Evolutionary conservation across 2,113 vertebrate species (phyloP), one percentile per base, ranked within the genome.

Genomic region (Cinclus mexicanus): DNA sequence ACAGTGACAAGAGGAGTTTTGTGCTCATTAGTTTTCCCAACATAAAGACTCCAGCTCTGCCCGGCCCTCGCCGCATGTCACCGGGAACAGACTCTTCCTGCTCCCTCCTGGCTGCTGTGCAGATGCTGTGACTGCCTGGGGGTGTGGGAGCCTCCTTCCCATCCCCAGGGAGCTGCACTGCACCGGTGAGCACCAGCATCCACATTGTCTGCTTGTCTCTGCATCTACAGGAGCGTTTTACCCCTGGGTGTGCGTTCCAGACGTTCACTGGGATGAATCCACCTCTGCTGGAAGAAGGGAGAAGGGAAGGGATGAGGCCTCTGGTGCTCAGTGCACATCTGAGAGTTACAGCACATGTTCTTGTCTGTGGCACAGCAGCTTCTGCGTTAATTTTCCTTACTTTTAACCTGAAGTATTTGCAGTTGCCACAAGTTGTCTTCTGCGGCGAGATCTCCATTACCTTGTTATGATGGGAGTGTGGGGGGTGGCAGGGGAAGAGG

Each of bases 371-470:
- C 65, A 71, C 68, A 92, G 87, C 75, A 79, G 84, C 81, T 69
- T 63, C 64, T 6, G 31, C 37, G 44, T 87, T 87, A n/a, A 70
- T 83, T 93, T 87, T 49, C 68, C 87, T 91, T 82, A 26, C 68
- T 89, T 96, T 89, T 90, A 69, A 89, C 85, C 60, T 9, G 79
- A 88, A 75, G 47, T 59, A 8, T 86, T 72, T 96, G 93, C 83
- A 9, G 80, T 75, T 96, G 89, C 89, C 52, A 26, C 4, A 72
- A 37, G 42, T 6, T 47, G 17, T 61, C 76, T 89, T 77, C 94
- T 90, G 83, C 92, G 53, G 89, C 1, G 22, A n/a, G 77, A 68
- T 69, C 90, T 87, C 65, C 19, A 31, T 91, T 74, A 8, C 81
- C 69, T 74, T 46, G 84, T 78, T n/a, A 2, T 0, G 57, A 59